Evolutionary conservation across 2,888 invertebrate species (phyloP), one percentile per base, ranked within the genome.

Genomic region (Clunio marinus): DNA sequence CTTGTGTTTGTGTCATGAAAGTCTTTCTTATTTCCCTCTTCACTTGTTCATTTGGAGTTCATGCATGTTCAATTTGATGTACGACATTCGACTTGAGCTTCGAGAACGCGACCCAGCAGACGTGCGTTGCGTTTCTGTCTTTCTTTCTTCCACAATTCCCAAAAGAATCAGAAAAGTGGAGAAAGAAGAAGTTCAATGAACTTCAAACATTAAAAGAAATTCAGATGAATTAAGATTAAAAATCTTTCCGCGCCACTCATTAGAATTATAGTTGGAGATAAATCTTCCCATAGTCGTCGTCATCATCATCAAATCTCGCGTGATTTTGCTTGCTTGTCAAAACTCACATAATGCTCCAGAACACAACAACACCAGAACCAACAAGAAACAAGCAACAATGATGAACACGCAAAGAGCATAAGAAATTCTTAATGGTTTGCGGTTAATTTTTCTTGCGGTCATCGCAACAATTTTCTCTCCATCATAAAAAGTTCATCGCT

Each of bases 271-370:
- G 8, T 27, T 27, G n/a, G n/a, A n/a, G n/a, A n/a, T n/a, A n/a
- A n/a, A n/a, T n/a, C n/a, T n/a, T n/a, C n/a, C n/a, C n/a, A n/a
- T n/a, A n/a, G n/a, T n/a, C n/a, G 2, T 24, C 15, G 25, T 27
- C 57, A 57, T 57, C 57, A 57, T 57, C 57, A 57, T 57, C 57
- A 57, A 3, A 13, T 27, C 25, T 15, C n/a, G 25, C 57, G n/a
- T n/a, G 25, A 25, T 57, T 27, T 27, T 24, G n/a, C 24, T 24
- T 27, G 57, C 24, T 22, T 22, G 51, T 22, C 41, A 41, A 41
- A 15, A 41, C n/a, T 41, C 15, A 10, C 41, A n/a, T 5, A 32
- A 8, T 8, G 32, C 32, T 32, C 32, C n/a, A n/a, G n/a, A n/a
- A n/a, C n/a, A n/a, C n/a, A n/a, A n/a, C n/a, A n/a, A n/a, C n/a